phyloP scores from a whole-genome alignment of 1,140 invertebrate species.

The Caenorhabditis inopinata region DNA sequence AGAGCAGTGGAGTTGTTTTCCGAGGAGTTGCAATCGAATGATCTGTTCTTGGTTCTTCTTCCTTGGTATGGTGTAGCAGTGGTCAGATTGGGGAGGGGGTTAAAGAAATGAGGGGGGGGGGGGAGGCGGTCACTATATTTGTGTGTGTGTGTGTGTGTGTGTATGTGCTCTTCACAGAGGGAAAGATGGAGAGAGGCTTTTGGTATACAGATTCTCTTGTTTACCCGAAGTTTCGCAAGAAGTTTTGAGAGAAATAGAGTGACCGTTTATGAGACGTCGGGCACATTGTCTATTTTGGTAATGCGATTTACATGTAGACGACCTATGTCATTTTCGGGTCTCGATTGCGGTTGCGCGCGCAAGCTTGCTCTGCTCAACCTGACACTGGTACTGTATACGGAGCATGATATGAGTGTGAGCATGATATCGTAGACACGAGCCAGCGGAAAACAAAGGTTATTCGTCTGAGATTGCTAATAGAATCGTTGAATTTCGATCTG shows the following conservation, averaged over 20 bases:
- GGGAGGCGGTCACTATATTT: constrained; percentile 23
- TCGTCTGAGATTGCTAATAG: no score
- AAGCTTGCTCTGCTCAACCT: not conserved
- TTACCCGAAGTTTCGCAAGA: not conserved
- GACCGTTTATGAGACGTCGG: no score
- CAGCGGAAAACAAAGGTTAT: no score
- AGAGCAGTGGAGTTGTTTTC: no score
- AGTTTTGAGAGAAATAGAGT: no score
- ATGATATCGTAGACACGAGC: no score
- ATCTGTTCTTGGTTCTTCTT: not conserved
- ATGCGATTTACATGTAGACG: constrained; percentile 24
- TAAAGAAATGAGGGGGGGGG: not conserved
- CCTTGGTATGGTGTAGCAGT: not conserved
- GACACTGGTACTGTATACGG: not conserved
- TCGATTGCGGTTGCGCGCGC: not conserved
- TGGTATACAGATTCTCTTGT: no score
- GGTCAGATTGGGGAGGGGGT: not conserved
- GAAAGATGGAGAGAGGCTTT: not conserved
- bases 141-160: no score
- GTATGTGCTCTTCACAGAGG: not conserved
- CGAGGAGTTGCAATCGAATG: constrained; percentile 22
- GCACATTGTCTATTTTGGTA: no score
- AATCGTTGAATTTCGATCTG: no score
- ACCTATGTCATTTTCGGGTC: not conserved
- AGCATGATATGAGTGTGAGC: not conserved